phyloP scores from a whole-genome alignment of 2,797 vertebrate genomes.

The Podarcis siculus region DNA sequence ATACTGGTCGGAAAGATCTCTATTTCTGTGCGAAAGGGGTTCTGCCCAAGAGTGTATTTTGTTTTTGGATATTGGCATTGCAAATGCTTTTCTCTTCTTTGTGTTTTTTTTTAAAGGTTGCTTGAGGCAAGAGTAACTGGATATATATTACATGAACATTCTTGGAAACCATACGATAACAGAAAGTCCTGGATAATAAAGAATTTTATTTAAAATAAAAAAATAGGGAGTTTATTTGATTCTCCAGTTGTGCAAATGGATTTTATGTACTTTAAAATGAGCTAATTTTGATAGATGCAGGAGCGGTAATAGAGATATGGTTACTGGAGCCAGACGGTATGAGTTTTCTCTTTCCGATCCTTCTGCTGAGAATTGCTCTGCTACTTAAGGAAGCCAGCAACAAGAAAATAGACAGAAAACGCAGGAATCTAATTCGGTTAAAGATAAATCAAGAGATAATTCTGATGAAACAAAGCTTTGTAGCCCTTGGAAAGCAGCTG shows the following conservation, averaged over 20 bases:
- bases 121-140: neutral
- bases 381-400: slow-evolving; percentile 78
- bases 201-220: slow-evolving; percentile 67
- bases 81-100: neutral
- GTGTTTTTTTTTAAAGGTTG: neutral
- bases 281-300: slow-evolving; percentile 82
- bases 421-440: slow-evolving; percentile 73
- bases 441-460: slow-evolving; percentile 46
- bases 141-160: neutral
- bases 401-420: slow-evolving; percentile 71
- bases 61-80: neutral
- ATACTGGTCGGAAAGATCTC: neutral
- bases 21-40: neutral
- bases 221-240: slow-evolving; percentile 80
- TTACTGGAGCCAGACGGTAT: slow-evolving; percentile 74
- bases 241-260: slow-evolving; percentile 82
- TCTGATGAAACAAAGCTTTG: slow-evolving; percentile 31
- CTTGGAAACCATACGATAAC: slow-evolving; percentile 24
- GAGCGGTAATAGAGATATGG: slow-evolving; percentile 76
- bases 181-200: slow-evolving; percentile 60
- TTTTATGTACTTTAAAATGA: slow-evolving; percentile 83
- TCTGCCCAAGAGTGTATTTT: neutral
- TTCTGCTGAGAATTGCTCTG: slow-evolving; percentile 76
- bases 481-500: slow-evolving; percentile 15
- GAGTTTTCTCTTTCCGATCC: slow-evolving; percentile 75